Evolutionary conservation across 2,888 invertebrate species (phyloP), one percentile per base, ranked within the genome.

Genomic region (Xestia ashworthii): DNA sequence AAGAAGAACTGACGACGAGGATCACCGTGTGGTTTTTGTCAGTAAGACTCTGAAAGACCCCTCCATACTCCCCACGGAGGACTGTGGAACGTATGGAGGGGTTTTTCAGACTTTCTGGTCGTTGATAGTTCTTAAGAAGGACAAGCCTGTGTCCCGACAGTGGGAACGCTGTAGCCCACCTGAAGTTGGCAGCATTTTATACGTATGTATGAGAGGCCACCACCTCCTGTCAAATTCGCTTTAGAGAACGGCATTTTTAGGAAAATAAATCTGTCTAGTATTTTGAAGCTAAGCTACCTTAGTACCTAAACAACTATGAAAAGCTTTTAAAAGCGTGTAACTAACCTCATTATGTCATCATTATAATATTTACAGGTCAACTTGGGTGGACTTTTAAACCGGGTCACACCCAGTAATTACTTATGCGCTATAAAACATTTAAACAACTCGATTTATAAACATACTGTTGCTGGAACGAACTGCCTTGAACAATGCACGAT

Each of bases 321-420:
- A 76, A 62, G 6, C 25, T 14, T 68, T 38, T 5, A 32, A 53
- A 46, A 76, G 9, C 32, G 16, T 46, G 16, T n/a, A 44, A 14
- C 32, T 77, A 46, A 77, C 46, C 68, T 16, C 25, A 46, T 22
- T 44, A 44, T 14, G 12, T 64, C 44, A 32, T n/a, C 9, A 53
- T 62, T 9, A 32, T 46, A 25, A 32, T 46, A 25, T 38, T 46
- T 1, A 32, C 44, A 71, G 55, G 44, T 71, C 55, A 71, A n/a
- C n/a, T 14, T 44, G 4, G 5, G 16, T 72, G 6, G 41, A 66
- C 44, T 38, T 50, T 38, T 46, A 25, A 70, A 80, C 80, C 22
- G 6, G 79, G 79, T 80, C 80, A 80, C n/a, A 65, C 48, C 50
- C 3, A 4, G 64, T 80, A 80, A 74, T 74, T 58, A 68, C 50